phyloP scores from a whole-genome alignment of 2,797 vertebrate genomes.

The Intellagama lesueurii region DNA sequence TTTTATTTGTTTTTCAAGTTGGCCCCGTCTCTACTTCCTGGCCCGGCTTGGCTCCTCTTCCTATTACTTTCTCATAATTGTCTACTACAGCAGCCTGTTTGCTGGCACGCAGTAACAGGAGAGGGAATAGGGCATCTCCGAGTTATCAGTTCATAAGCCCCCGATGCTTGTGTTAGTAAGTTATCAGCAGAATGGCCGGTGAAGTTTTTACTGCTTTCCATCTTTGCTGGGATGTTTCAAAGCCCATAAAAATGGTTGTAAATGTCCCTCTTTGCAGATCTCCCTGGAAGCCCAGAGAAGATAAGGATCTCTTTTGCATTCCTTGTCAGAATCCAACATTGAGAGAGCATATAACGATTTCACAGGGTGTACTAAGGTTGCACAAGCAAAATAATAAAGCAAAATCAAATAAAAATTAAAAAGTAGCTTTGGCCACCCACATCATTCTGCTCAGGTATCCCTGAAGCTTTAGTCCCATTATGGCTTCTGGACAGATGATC shows the following conservation, averaged over 20 bases:
- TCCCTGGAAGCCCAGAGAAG: slow-evolving; percentile 33
- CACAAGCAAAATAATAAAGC: slow-evolving; percentile 10
- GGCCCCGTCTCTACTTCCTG: slow-evolving; percentile 29
- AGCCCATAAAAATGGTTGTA: slow-evolving; percentile 29
- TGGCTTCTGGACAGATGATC: background rate
- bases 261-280: slow-evolving; percentile 33
- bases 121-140: slow-evolving; percentile 16
- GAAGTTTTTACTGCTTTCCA: slow-evolving; percentile 43
- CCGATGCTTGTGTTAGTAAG: slow-evolving; percentile 54
- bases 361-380: slow-evolving; percentile 15
- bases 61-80: slow-evolving; percentile 36
- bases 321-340: slow-evolving; percentile 28
- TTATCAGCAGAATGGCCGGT: slow-evolving; percentile 40
- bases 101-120: slow-evolving; percentile 37
- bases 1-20: background rate
- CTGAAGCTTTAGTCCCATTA: background rate
- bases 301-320: slow-evolving; percentile 44
- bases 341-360: slow-evolving; percentile 13
- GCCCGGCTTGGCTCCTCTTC: background rate
- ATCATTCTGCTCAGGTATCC: slow-evolving; percentile 9
- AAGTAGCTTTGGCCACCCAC: background rate
- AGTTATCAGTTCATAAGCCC: slow-evolving; percentile 36
- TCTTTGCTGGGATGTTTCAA: slow-evolving; percentile 55
- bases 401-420: too few species aligned
- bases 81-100: slow-evolving; percentile 10